Evolutionary conservation across 2,888 invertebrate genomes (phyloP), one percentile per base, ranked within the genome.

Genomic region (Mesoligia furuncula): DNA sequence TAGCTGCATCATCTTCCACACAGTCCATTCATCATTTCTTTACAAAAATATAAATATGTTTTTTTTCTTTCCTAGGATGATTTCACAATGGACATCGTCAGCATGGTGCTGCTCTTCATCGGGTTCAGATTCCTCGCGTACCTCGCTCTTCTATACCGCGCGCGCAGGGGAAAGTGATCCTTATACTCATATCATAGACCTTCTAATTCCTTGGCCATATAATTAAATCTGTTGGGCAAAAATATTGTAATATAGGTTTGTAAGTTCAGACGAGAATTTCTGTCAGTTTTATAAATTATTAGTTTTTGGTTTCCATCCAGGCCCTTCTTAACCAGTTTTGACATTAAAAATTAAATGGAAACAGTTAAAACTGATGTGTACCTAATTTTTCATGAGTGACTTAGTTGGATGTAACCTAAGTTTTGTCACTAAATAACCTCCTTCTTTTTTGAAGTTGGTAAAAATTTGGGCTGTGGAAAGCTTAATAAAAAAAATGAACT

Each of bases 101-200:
- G 97, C 85, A 97, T 99, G 91, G 93, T 97, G 24, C 93, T 97
- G 0, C 96, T 99, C 0, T 98, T 99, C 88, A 90, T 98, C 36
- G 97, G 97, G 0, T 99, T 99, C 93, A 95, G 99, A 80, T 92
- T 98, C 17, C 92, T 98, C 11, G 99, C 99, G 0, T 99, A 98
- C 95, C 91, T 98, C 65, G 98, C 98, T 0, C 95, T 99, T 0
- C 93, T 98, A 15, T 93, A 97, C 87, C 98, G 98, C 91, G 97
- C 98, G 31, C 97, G 97, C 69, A 96, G 97, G 45, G 97, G 96
- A 70, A 97, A 97, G 86, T 97, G 93, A 93, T 36, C 73, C 20
- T 20, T 15, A 68, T 62, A 5, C 0, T 20, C 13, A 15, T 0
- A 9, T 0, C 0, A 39, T 59, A 81, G 36, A 71, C 17, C 45